Conservation (phyloP, 2,888 invertebrate genomes). For the Erebia epiphron region DNA sequence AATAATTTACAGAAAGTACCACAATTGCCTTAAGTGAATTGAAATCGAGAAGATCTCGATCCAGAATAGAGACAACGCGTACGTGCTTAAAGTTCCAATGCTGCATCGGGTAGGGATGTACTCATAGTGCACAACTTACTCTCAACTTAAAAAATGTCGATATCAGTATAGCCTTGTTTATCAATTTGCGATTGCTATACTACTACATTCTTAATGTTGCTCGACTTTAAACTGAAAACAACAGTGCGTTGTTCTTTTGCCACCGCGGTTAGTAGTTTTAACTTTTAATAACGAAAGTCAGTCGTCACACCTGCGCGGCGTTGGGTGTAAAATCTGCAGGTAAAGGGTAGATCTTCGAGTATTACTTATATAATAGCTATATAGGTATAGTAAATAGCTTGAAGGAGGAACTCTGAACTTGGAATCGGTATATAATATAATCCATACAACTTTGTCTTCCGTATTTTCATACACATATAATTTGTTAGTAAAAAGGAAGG, state of each 20-base stretch:
- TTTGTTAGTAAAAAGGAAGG: too few relatives aligned
- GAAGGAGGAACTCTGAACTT: too few relatives aligned
- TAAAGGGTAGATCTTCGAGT: too few relatives aligned
- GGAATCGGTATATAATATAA: too few relatives aligned
- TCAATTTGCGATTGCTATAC: not conserved
- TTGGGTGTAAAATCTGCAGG: too few relatives aligned
- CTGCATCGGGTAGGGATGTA: constrained; percentile 18
- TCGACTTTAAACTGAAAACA: not conserved
- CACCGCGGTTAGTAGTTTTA: too few relatives aligned
- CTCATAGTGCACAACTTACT: not conserved
- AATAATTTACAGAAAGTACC: constrained; percentile 18
- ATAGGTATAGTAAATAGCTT: too few relatives aligned
- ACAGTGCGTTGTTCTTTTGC: not conserved
- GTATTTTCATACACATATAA: too few relatives aligned
- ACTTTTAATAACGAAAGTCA: too few relatives aligned
- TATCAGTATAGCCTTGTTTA: not conserved
- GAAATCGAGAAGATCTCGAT: constrained; percentile 43
- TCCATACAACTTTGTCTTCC: too few relatives aligned
- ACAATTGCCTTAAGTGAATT: constrained; percentile 50
- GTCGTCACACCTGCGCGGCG: too few relatives aligned
- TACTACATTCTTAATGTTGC: not conserved
- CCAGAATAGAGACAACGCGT: constrained; percentile 26
- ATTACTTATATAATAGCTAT: too few relatives aligned
- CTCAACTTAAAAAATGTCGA: constrained; percentile 4
- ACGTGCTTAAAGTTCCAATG: constrained; percentile 35